These are phyloP conservation scores for Chymomyza procnemis DNA, from an alignment of 2,888 invertebrate species.

Conservation along the genomic window DNA sequence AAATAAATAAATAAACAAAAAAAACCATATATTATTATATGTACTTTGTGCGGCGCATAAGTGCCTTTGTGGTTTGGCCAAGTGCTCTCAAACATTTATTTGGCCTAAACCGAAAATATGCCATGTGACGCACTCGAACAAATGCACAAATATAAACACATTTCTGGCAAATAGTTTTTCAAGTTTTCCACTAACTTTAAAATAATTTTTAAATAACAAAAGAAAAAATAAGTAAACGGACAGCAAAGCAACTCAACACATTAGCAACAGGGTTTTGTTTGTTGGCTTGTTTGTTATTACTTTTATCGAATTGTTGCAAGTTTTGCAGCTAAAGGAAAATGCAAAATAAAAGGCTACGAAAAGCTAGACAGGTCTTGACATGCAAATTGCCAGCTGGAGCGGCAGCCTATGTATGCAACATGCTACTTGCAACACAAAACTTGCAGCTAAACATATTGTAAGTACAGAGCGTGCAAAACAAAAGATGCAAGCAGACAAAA, in stretches of 20 bases:
- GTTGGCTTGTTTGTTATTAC: constrained; percentile 19
- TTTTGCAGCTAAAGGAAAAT: not conserved
- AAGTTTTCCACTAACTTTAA: constrained; percentile 54
- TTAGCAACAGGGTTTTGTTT: constrained; percentile 25
- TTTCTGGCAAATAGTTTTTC: constrained; percentile 39
- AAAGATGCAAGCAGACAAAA: not conserved
- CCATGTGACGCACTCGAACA: constrained; percentile 12
- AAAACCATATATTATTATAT: not conserved
- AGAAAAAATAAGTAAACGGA: too few relatives aligned
- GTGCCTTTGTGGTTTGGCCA: constrained; percentile 25
- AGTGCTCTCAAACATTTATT: constrained; percentile 51
- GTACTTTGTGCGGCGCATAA: not conserved
- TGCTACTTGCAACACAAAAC: not conserved
- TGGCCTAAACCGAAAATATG: constrained; percentile 41
- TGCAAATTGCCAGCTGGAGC: constrained; percentile 48
- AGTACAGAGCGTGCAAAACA: not conserved
- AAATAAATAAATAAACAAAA: not conserved
- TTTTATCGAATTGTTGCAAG: constrained; percentile 27
- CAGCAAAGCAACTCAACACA: constrained; percentile 26
- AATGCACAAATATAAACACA: not conserved
- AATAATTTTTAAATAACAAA: constrained; percentile 49
- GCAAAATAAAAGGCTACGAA: not conserved
- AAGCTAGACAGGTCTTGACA: constrained; percentile 21
- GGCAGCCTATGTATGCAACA: constrained; percentile 1
- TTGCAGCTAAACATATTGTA: not conserved